Evolutionary conservation across 1,140 invertebrate species (phyloP).

Genomic region (Atta cephalotes): DNA sequence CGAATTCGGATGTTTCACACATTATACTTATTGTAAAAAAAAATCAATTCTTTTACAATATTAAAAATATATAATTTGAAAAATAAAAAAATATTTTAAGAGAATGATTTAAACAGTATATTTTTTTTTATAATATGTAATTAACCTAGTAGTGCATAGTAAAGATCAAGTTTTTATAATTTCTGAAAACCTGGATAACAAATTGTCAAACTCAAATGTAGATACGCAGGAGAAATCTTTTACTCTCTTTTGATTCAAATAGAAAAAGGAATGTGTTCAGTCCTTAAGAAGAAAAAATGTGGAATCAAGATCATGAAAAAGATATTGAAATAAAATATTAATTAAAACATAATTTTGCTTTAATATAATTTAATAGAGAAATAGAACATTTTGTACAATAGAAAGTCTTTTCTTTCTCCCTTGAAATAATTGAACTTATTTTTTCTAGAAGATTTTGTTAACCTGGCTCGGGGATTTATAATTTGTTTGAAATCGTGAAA

Average conservation of each 20-base stretch:
- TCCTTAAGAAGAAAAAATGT: slow-evolving; percentile 45
- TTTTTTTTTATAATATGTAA: slow-evolving; percentile 32
- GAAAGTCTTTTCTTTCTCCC: not conserved
- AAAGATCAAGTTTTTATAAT: slow-evolving; percentile 32
- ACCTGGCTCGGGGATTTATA: slow-evolving; percentile 66
- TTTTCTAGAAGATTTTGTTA: not conserved
- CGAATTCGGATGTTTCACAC: no score
- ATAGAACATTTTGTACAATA: no score
- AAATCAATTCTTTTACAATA: not conserved
- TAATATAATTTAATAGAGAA: no score
- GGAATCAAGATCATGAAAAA: not conserved
- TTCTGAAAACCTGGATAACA: slow-evolving; percentile 53
- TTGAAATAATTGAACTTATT: not conserved
- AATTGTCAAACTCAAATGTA: slow-evolving; percentile 72
- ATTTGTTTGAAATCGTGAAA: slow-evolving; percentile 35
- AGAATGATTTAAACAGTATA: not conserved
- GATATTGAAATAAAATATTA: not conserved
- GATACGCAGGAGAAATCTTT: slow-evolving; percentile 48
- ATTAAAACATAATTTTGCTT: not conserved
- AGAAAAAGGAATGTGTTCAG: slow-evolving; percentile 67
- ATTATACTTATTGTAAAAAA: slow-evolving; percentile 47
- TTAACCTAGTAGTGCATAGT: slow-evolving; percentile 31
- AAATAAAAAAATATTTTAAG: not conserved
- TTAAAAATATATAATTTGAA: not conserved
- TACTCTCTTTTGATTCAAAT: slow-evolving; percentile 61